Evolutionary conservation across 1,140 invertebrate genomes (phyloP).

Genomic region (Saccostrea cuccullata): DNA sequence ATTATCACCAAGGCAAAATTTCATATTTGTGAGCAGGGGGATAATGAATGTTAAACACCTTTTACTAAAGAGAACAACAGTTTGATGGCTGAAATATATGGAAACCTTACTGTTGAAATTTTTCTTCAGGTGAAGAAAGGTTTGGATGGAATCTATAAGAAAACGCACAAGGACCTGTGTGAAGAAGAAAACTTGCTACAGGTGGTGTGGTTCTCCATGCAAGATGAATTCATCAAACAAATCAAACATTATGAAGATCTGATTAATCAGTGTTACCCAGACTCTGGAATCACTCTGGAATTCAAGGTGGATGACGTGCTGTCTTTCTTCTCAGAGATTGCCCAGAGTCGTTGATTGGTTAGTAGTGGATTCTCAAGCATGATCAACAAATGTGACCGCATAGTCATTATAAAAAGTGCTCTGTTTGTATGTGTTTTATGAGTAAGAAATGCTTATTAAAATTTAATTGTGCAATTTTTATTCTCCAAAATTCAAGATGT

Average conservation of each 20-base stretch:
- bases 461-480: too few relatives aligned
- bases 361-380: neutral
- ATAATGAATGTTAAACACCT: too few relatives aligned
- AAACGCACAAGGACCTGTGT: conserved; percentile 97
- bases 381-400: neutral
- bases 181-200: conserved; percentile 96
- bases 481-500: too few relatives aligned
- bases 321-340: conserved; percentile 98
- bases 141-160: conserved; percentile 95
- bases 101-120: neutral
- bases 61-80: too few relatives aligned
- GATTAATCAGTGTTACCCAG: conserved; percentile 97
- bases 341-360: conserved; percentile 89
- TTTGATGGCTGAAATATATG: too few relatives aligned
- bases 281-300: conserved; percentile 94
- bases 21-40: too few relatives aligned
- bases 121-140: conserved; percentile 90
- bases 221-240: conserved; percentile 98
- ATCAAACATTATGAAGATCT: conserved; percentile 96
- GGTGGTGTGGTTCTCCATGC: conserved; percentile 99
- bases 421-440: neutral
- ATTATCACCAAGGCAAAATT: too few relatives aligned
- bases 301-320: conserved; percentile 98
- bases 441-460: too few relatives aligned
- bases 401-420: neutral